These are phyloP conservation scores for Lepus townsendii DNA, from an alignment of 2,797 vertebrate genomes.

Conservation along the genomic window DNA sequence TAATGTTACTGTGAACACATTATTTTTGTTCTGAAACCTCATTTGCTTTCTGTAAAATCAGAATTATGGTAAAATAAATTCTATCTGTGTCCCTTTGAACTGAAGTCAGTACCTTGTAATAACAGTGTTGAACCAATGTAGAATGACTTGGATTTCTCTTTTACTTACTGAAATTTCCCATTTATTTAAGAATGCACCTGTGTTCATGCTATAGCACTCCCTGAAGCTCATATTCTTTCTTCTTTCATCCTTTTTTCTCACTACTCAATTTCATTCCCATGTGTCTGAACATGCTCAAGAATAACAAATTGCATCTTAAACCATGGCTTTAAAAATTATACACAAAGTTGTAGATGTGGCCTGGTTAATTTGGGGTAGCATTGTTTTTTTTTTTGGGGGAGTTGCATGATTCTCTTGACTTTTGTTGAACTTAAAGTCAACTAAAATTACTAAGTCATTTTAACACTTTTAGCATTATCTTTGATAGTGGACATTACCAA, in stretches of 20 bases:
- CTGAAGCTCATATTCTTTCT: background rate
- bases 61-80: slow-evolving; percentile 1
- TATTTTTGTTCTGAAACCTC: background rate
- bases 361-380: slow-evolving; percentile 5
- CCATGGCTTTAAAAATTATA: background rate
- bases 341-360: background rate
- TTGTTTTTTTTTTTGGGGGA: slow-evolving; percentile 30
- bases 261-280: slow-evolving; percentile 34
- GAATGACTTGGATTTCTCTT: background rate
- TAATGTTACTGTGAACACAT: background rate
- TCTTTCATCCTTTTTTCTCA: background rate
- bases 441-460: slow-evolving; percentile 23
- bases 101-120: background rate
- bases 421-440: slow-evolving; percentile 41
- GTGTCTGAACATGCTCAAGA: background rate
- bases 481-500: background rate
- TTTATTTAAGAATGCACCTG: background rate
- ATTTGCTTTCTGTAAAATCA: slow-evolving; percentile 50
- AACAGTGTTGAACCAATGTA: background rate
- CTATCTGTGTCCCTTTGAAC: background rate
- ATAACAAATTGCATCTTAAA: slow-evolving; percentile 39
- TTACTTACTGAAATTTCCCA: background rate
- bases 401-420: background rate
- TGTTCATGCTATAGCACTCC: background rate
- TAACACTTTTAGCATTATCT: background rate